These are phyloP conservation scores for Falco berigora DNA, from an alignment of 2,797 vertebrate species.

Conservation along the genomic window DNA sequence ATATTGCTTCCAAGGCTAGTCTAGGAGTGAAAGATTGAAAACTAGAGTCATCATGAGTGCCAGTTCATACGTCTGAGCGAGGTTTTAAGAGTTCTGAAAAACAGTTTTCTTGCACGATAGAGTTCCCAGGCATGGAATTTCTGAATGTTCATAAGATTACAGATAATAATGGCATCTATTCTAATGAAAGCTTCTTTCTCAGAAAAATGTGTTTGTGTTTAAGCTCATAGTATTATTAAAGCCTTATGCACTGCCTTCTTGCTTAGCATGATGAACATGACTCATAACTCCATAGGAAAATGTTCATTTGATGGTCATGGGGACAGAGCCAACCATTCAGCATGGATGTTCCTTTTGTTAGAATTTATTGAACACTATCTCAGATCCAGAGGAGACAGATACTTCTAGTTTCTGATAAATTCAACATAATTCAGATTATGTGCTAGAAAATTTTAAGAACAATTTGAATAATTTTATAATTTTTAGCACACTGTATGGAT, in stretches of 20 bases:
- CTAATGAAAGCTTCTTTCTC: neutral
- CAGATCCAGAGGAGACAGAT: neutral
- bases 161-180: neutral
- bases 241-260: slow-evolving; percentile 13
- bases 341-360: neutral
- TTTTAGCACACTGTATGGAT: neutral
- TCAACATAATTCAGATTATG: neutral
- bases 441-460: neutral
- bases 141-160: neutral
- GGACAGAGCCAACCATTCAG: neutral
- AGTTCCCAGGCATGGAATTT: neutral
- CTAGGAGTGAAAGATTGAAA: neutral
- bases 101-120: neutral
- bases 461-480: neutral
- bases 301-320: neutral
- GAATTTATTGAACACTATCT: neutral
- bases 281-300: slow-evolving; percentile 38
- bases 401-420: neutral
- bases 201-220: neutral
- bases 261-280: slow-evolving; percentile 22
- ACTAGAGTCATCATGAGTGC: neutral
- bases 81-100: neutral
- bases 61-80: accelerated
- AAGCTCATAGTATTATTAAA: slow-evolving; percentile 34
- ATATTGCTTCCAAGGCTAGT: neutral